Evolutionary conservation across 2,113 vertebrate genomes (phyloP).

Genomic region (Heterocephalus glaber): DNA sequence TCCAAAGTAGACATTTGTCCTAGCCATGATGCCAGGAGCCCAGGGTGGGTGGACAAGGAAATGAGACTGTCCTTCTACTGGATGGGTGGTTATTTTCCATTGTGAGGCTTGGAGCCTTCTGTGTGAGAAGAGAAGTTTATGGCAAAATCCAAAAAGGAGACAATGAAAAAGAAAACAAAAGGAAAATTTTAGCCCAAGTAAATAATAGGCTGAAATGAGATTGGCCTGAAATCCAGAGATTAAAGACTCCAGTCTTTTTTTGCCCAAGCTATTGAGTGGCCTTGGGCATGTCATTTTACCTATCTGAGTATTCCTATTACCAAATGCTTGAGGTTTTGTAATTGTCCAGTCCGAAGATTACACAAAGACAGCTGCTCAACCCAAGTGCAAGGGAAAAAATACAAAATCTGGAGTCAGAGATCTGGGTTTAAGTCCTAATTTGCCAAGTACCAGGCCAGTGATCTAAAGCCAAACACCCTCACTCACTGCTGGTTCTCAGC

Average conservation of each 20-base stretch:
- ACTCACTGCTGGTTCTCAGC: background rate
- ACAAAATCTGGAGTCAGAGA: background rate
- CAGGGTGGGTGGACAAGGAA: slow-evolving; percentile 13
- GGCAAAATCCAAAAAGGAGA: slow-evolving; percentile 15
- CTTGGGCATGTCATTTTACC: background rate
- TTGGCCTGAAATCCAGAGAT: background rate
- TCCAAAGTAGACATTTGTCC: slow-evolving; percentile 73
- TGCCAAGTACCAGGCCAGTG: background rate
- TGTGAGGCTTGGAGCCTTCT: background rate
- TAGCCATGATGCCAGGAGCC: slow-evolving; percentile 52
- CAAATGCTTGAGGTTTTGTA: background rate
- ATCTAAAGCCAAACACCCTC: background rate
- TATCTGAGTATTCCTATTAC: background rate
- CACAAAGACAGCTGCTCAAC: background rate
- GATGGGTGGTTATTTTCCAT: slow-evolving; percentile 30
- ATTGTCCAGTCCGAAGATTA: background rate
- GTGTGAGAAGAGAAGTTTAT: slow-evolving; percentile 24
- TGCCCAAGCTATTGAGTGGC: background rate
- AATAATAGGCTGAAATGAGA: background rate
- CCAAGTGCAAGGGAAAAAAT: background rate
- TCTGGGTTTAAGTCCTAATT: background rate
- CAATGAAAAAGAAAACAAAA: background rate
- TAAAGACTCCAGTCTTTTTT: background rate
- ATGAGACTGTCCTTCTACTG: slow-evolving; percentile 18
- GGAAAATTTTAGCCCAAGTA: slow-evolving; percentile 30